phyloP scores from a whole-genome alignment of 2,113 vertebrate species.

The Neofelis nebulosa region DNA sequence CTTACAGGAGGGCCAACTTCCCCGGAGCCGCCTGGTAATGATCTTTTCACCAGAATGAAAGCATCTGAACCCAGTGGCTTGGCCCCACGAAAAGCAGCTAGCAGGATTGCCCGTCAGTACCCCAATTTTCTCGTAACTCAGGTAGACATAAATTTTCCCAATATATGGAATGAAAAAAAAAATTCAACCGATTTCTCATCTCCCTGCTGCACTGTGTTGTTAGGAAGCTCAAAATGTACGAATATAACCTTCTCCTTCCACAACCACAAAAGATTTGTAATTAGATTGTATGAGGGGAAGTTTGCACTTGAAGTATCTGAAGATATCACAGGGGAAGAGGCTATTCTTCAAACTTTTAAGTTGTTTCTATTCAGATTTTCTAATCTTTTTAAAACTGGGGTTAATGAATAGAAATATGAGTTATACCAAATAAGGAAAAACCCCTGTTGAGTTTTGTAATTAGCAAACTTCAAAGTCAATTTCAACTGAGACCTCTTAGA shows the following conservation, averaged over 20 bases:
- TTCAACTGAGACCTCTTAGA: slow-evolving; percentile 74
- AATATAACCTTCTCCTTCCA: neutral
- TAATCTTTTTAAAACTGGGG: slow-evolving; percentile 74
- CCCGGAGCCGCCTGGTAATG: slow-evolving; percentile 85
- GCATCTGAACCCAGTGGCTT: slow-evolving; percentile 83
- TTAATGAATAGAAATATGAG: slow-evolving; percentile 79
- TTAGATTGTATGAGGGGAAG: slow-evolving; percentile 26
- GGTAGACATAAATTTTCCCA: slow-evolving; percentile 68
- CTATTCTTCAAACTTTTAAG: slow-evolving; percentile 67
- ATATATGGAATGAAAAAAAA: slow-evolving; percentile 39
- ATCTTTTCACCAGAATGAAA: slow-evolving; percentile 88
- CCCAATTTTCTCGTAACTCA: slow-evolving; percentile 72
- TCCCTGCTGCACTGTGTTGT: neutral
- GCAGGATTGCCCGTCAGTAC: slow-evolving; percentile 69
- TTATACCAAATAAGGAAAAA: slow-evolving; percentile 78
- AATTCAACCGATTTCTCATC: neutral
- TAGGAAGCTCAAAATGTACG: slow-evolving; percentile 59
- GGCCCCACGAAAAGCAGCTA: slow-evolving; percentile 78
- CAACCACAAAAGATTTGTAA: slow-evolving; percentile 60
- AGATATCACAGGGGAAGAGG: slow-evolving; percentile 30
- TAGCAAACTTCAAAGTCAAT: slow-evolving; percentile 78
- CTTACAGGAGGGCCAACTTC: slow-evolving; percentile 86
- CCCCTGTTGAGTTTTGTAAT: slow-evolving; percentile 82
- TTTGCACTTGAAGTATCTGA: slow-evolving; percentile 47
- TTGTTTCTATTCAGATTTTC: slow-evolving; percentile 71